A percentile compares a stretch with the other conserved stretches of the same genome.
Conservation (phyloP, 64 coral and sea anemone species). For the Anthopleura sola region DNA sequence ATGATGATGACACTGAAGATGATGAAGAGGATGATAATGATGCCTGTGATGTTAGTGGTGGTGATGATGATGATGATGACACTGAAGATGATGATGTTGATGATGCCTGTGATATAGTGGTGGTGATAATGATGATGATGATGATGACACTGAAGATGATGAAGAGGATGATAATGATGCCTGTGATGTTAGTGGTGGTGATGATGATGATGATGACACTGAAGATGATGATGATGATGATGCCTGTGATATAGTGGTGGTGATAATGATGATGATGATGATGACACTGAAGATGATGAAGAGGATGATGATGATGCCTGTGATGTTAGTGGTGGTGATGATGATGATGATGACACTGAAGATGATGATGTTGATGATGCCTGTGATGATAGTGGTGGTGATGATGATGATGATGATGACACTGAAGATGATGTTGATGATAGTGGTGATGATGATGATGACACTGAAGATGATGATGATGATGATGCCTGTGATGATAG, state of each 20-base stretch:
- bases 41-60: not conserved
- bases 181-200: not conserved
- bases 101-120: not conserved
- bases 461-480: not conserved
- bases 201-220: not conserved
- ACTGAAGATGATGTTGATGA: not conserved
- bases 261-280: not conserved
- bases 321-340: not conserved
- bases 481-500: too few relatives aligned
- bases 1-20: not conserved
- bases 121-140: not conserved
- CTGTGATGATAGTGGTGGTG: not conserved
- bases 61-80: not conserved
- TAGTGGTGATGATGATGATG: not conserved
- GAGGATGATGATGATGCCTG: not conserved
- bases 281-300: not conserved
- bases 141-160: not conserved
- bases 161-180: not conserved
- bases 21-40: not conserved
- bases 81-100: not conserved
- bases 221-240: not conserved
- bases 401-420: not conserved
- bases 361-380: not conserved
- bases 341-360: not conserved
- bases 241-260: not conserved